Base-by-base conservation (phyloP, 1,140 invertebrate genomes). In the Armadillidium nasatum region DNA sequence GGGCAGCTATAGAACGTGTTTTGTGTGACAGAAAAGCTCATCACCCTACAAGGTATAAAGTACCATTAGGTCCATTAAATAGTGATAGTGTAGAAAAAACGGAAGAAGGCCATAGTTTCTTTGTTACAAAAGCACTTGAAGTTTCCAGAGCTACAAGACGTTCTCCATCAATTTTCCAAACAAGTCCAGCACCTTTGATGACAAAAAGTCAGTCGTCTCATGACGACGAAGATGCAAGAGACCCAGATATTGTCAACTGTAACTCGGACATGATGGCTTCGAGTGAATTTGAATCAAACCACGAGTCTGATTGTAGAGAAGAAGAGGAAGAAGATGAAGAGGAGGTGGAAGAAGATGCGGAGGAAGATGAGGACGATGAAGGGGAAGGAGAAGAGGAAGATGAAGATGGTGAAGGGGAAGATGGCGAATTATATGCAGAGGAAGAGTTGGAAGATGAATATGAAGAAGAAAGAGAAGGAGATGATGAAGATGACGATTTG, bases 201-300 rank as follows among this genome's bases (percentile, higher is more conserved):
- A 23, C 23, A 23, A 75, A 46, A 33, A 75, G 21, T 21, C 46
- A 43, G 21, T 11, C n/a, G 46, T n/a, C 15, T 6, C 60, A 75
- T 21, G 73, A 74, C 44, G 54, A 75, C 19, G 54, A 66, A 23
- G 54, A 6, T 4, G 22, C 7, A 10, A 44, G 50, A 22, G 60
- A 45, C 19, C 73, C 22, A 21, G 73, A 67, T 7, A 43, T 60
- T 44, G 73, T 68, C 21, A 75, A 81, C 66, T 46, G 77, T 11
- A 78, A 81, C 54, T 78, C 80, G 43, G 80, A 81, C 45, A 75
- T 81, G 75, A 75, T 81, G 43, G 80, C 77, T 10, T 81, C 80
- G 72, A 81, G 80, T 75, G 80, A 81, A 43, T 46, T 81, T 44
- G 80, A 81, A 33, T 81, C 80, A 11, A 81, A 77, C 46, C 80